Base-by-base conservation (phyloP, 2,888 invertebrate genomes). In the Globia sparganii region DNA sequence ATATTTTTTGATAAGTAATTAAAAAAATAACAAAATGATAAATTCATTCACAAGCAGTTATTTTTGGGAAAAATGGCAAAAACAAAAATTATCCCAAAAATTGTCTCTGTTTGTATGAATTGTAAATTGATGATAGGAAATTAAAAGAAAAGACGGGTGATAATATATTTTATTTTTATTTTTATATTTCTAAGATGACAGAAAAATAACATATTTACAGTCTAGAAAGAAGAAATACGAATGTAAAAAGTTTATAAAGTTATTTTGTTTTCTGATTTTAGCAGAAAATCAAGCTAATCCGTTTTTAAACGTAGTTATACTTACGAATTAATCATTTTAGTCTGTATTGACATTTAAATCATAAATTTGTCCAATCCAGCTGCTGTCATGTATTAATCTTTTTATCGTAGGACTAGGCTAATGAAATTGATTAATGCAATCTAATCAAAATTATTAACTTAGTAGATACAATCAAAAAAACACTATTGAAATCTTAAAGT, bases 391-490 rank as follows among this genome's bases (percentile, higher is more conserved):
- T 67, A 28, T 37, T 71, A 71, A 82, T 71, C 15, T 18, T 37
- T 53, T 75, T 81, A 81, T 85, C 75, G 0, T 25, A 25, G 58
- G 56, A 53, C 34, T 40, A 34, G 18, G 5, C 40, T 64, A 68
- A 75, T 53, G 5, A 67, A 31, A 70, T 68, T 61, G 59, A 85
- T 81, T 28, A 28, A 1, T 62, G 31, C 28, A 68, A 82, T 82
- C 85, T 82, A 8, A 82, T 82, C 82, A 75, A 56, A 53, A 34
- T 61, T 49, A 56, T 68, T 70, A 18, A 56, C 28, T 73, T 13
- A 58, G 34, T 21, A 34, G 11, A 69, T 59, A 34, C 21, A 64
- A 61, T 49, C 37, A 72, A 34, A 72, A 69, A 69, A 4, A 49
- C 53, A 62, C 13, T 13, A 31, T 5, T 68, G 5, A 64, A 70